A percentile compares a stretch with the other conserved stretches of the same genome.
phyloP scores from a whole-genome alignment of 2,888 invertebrate genomes.

The Allolobophora icterica region DNA sequence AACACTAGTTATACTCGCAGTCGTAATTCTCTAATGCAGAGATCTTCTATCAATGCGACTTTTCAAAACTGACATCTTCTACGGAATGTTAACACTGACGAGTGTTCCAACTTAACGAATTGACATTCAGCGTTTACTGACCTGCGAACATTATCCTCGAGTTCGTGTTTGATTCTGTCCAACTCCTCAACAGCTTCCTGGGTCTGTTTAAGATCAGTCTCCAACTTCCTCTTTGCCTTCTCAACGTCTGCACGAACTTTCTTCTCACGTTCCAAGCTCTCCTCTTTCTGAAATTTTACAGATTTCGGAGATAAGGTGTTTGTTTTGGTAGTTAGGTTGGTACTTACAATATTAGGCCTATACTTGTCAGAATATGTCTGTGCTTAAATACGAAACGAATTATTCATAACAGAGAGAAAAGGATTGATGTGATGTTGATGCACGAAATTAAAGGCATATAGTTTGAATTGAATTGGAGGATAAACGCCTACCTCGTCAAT shows the following conservation, averaged over 20 bases:
- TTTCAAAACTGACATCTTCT: no score
- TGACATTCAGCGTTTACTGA: no score
- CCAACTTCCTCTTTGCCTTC: conserved; percentile 96
- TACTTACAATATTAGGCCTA: no score
- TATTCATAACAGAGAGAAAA: no score
- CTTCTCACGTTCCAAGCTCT: conserved; percentile 98
- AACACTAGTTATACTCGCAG: no score
- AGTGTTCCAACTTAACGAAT: no score
- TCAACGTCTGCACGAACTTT: conserved; percentile 96
- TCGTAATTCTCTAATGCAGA: no score
- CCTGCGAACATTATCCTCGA: conserved; percentile 58
- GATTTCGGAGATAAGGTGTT: no score
- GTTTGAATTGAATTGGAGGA: conserved; percentile 65
- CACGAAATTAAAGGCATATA: neutral
- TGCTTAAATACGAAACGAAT: neutral
- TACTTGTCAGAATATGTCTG: neutral
- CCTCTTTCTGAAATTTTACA: conserved; percentile 76
- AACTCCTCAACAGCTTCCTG: conserved; percentile 66
- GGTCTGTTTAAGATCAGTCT: conserved; percentile 90
- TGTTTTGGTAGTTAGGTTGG: no score
- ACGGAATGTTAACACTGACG: no score
- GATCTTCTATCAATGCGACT: no score
- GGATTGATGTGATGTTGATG: neutral
- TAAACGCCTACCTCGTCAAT: conserved; percentile 79
- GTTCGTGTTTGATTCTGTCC: conserved; percentile 63